phyloP scores from a whole-genome alignment of 2,113 vertebrate species.

The Laticauda colubrina region DNA sequence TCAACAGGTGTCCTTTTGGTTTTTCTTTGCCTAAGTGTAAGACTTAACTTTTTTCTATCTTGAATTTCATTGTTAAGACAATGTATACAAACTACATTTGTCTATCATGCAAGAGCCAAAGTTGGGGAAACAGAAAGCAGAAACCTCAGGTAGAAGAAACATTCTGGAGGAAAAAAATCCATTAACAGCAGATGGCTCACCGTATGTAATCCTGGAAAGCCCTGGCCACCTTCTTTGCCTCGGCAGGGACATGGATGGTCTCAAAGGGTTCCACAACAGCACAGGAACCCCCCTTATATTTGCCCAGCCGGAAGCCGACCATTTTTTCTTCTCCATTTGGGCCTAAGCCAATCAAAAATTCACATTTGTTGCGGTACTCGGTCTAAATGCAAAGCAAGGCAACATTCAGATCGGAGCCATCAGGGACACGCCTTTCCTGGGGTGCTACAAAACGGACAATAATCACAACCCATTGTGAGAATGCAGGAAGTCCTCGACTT shows the following conservation, averaged over 20 bases:
- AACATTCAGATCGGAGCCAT: slow-evolving; percentile 3
- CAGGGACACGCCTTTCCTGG: background rate
- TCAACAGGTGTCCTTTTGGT: no score
- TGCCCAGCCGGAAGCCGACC: slow-evolving; percentile 91
- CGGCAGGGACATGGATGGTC: slow-evolving; percentile 82
- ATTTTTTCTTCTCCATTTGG: slow-evolving; percentile 91
- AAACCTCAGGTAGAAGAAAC: background rate
- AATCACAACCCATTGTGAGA: background rate
- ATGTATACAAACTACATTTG: no score
- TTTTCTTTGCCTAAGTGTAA: no score
- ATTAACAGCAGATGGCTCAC: slow-evolving; percentile 61
- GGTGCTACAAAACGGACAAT: background rate
- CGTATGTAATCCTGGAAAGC: slow-evolving; percentile 93
- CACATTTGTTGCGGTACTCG: slow-evolving; percentile 96
- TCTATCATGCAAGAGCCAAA: no score
- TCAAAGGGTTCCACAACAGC: slow-evolving; percentile 89
- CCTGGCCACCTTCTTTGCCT: slow-evolving; percentile 84
- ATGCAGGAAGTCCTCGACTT: background rate
- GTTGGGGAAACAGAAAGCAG: no score
- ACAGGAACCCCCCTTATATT: slow-evolving; percentile 94
- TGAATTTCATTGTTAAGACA: no score
- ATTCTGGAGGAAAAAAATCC: background rate
- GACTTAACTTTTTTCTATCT: no score
- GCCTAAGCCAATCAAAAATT: slow-evolving; percentile 90
- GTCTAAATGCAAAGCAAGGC: slow-evolving; percentile 75